Evolutionary conservation across 2,888 invertebrate genomes (phyloP).

Genomic region (Dioctria rufipes): DNA sequence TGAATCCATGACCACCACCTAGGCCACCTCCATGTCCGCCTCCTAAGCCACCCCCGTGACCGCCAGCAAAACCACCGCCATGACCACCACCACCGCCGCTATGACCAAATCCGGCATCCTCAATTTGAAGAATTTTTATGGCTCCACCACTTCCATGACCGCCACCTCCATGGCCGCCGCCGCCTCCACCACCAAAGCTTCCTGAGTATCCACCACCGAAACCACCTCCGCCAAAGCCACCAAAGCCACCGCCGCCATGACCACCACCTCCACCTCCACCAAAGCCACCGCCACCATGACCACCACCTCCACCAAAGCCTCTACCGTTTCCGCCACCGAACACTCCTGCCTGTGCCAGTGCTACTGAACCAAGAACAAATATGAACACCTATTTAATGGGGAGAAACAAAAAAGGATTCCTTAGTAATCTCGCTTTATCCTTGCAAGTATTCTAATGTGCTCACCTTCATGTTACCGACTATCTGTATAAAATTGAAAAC

Average conservation of each 20-base stretch:
- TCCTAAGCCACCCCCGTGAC: slow-evolving; percentile 11
- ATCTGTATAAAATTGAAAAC: slow-evolving; percentile 14
- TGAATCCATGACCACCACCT: slow-evolving; percentile 2
- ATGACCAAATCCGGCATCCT: not conserved
- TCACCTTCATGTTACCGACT: slow-evolving; percentile 41
- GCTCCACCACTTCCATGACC: slow-evolving; percentile 3
- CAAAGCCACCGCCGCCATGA: slow-evolving; percentile 30
- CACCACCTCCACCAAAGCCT: slow-evolving; percentile 14
- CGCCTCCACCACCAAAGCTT: slow-evolving; percentile 4
- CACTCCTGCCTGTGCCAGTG: slow-evolving; percentile 17
- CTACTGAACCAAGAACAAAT: not conserved
- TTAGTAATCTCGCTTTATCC: slow-evolving; percentile 15
- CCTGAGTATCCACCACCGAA: slow-evolving; percentile 18
- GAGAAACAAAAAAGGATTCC: slow-evolving; percentile 7
- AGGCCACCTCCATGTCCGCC: slow-evolving; percentile 9
- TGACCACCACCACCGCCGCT: slow-evolving; percentile 16
- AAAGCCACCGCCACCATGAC: slow-evolving; percentile 4
- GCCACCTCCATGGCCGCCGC: slow-evolving; percentile 4
- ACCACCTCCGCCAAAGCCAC: not conserved
- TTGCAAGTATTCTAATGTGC: not conserved
- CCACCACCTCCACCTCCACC: slow-evolving; percentile 15
- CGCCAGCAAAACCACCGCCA: slow-evolving; percentile 1
- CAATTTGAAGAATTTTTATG: not conserved
- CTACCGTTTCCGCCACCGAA: not conserved
- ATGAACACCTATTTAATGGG: not conserved